A percentile compares a stretch with the other conserved stretches of the same genome.
These are phyloP conservation scores for Campylomormyrus numenius DNA, from an alignment of 2,113 vertebrate genomes.

Conservation along the genomic window DNA sequence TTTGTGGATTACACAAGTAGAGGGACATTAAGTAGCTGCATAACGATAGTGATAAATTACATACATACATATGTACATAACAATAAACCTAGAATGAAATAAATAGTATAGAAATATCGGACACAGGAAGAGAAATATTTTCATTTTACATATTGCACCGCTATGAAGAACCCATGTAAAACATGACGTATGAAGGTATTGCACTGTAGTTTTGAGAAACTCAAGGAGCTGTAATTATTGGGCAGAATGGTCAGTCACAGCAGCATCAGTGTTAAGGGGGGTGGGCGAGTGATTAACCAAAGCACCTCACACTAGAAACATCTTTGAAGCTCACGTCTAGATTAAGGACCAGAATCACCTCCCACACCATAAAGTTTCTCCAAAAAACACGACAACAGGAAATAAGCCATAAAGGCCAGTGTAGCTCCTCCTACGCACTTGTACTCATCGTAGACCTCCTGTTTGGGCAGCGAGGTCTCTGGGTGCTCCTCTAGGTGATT, in stretches of 20 bases:
- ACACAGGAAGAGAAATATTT: not conserved
- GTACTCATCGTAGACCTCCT: constrained; percentile 98
- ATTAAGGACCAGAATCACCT: not conserved
- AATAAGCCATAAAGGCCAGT: not conserved
- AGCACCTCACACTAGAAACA: not conserved
- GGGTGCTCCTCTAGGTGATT: constrained; percentile 93
- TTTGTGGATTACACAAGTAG: not conserved
- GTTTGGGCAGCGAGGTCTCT: constrained; percentile 97
- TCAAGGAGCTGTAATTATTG: not conserved
- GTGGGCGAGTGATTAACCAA: not conserved
- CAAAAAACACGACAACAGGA: not conserved
- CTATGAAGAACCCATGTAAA: not conserved
- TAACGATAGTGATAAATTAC: not conserved
- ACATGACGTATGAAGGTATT: not conserved
- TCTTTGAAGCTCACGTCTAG: not conserved
- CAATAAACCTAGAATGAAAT: not conserved
- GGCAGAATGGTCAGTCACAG: not conserved
- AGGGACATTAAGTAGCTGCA: not conserved
- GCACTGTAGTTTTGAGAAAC: not conserved
- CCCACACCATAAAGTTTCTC: not conserved
- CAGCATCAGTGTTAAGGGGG: not conserved
- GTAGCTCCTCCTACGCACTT: constrained; percentile 69
- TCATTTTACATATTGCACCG: not conserved
- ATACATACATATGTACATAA: not conserved
- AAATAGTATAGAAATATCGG: not conserved